Evolutionary conservation across 2,888 invertebrate species (phyloP).

Genomic region (Chelonus formosanus): DNA sequence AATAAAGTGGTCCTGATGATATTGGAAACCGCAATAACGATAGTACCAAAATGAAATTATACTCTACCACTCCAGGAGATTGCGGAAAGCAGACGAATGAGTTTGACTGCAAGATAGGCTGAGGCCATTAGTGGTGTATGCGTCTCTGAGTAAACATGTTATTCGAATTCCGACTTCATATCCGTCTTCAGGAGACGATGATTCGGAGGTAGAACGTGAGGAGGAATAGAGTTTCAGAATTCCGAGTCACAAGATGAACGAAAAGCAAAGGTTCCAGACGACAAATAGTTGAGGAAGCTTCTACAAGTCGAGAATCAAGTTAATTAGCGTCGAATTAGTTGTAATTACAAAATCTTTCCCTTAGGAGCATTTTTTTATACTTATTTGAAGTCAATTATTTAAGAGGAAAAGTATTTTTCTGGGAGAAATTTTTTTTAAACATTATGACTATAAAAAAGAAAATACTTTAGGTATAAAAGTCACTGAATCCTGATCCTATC

Average conservation of each 20-base stretch:
- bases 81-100: slow-evolving; percentile 13
- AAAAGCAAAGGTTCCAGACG: slow-evolving; percentile 10
- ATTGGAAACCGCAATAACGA: slow-evolving; percentile 18
- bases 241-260: slow-evolving; percentile 19
- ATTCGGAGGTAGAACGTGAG: slow-evolving; percentile 10
- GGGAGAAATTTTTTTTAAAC: not conserved
- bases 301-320: slow-evolving; percentile 41
- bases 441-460: not conserved
- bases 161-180: slow-evolving; percentile 56
- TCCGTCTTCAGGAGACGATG: slow-evolving; percentile 48
- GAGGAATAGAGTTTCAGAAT: slow-evolving; percentile 23
- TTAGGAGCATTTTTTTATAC: not conserved
- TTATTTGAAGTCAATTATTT: too few species aligned
- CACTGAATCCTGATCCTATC: slow-evolving; percentile 29
- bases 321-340: slow-evolving; percentile 55
- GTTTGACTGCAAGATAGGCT: slow-evolving; percentile 36
- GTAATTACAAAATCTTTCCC: slow-evolving; percentile 44
- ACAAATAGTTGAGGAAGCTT: slow-evolving; percentile 23
- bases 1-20: slow-evolving; percentile 12
- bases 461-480: slow-evolving; percentile 25
- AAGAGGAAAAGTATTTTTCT: too few species aligned
- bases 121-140: slow-evolving; percentile 48
- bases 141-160: slow-evolving; percentile 53
- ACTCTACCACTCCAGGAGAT: slow-evolving; percentile 10
- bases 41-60: slow-evolving; percentile 16